Conservation (phyloP, 2,113 vertebrate species). For the Trochalopteron elliotii region DNA sequence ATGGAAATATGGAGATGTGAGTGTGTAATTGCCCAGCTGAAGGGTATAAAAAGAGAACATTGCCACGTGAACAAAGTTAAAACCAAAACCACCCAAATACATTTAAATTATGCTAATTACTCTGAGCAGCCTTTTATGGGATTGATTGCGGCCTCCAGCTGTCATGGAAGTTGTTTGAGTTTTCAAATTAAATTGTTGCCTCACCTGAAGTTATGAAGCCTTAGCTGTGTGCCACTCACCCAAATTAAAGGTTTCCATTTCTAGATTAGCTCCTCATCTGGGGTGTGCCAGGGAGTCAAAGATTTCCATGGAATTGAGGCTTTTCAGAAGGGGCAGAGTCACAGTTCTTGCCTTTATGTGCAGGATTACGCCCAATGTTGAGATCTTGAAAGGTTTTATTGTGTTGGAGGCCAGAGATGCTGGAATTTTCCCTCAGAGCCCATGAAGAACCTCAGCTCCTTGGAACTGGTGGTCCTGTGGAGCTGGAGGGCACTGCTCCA, state of each 20-base stretch:
- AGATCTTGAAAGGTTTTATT: neutral
- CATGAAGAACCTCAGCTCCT: neutral
- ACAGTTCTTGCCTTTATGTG: neutral
- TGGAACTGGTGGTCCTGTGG: neutral
- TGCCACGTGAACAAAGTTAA: neutral
- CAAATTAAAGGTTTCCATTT: neutral
- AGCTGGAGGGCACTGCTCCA: neutral
- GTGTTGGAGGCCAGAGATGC: neutral
- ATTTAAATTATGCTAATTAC: neutral
- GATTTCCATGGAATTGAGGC: neutral
- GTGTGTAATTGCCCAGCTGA: neutral
- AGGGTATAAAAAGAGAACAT: neutral
- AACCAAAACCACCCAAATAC: neutral
- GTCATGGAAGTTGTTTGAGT: neutral
- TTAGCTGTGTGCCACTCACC: neutral
- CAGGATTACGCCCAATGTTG: neutral
- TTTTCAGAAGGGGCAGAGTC: neutral
- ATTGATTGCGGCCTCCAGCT: neutral
- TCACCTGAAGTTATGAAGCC: neutral
- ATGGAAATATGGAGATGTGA: neutral
- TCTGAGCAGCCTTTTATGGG: neutral
- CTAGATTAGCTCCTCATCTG: neutral
- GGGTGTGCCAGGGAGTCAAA: neutral
- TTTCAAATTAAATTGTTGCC: neutral
- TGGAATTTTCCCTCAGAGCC: neutral